These are phyloP conservation scores for Hylaea fasciaria DNA, from an alignment of 2,888 invertebrate genomes.

Conservation along the genomic window DNA sequence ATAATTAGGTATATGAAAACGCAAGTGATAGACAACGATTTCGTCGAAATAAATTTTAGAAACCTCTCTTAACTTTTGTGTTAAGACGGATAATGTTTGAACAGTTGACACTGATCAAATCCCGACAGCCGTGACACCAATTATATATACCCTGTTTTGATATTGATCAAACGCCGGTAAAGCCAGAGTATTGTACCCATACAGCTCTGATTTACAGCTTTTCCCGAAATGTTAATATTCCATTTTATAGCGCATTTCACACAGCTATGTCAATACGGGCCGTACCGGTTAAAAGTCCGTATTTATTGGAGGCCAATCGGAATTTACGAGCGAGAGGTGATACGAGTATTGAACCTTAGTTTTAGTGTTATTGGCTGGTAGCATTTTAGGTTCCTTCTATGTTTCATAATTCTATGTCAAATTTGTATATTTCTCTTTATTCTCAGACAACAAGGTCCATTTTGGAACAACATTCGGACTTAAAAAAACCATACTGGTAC, in stretches of 20 bases:
- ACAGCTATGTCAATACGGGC: conserved; percentile 50
- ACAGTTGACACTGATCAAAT: too few relatives aligned
- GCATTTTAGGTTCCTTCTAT: conserved; percentile 6
- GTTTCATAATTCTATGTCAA: background rate
- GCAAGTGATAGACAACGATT: too few relatives aligned
- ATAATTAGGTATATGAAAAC: too few relatives aligned
- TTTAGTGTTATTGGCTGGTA: conserved; percentile 15
- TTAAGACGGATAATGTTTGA: too few relatives aligned
- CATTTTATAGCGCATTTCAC: conserved; percentile 46
- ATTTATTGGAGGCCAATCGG: conserved; percentile 54
- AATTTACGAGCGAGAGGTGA: conserved; percentile 53
- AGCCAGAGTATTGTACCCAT: too few relatives aligned
- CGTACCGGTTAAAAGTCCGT: conserved; percentile 46
- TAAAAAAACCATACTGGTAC: too few relatives aligned
- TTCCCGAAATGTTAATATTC: conserved; percentile 39
- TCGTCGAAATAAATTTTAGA: too few relatives aligned
- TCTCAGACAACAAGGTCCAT: background rate
- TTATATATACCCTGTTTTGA: too few relatives aligned
- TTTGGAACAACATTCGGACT: too few relatives aligned
- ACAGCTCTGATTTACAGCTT: conserved; percentile 35
- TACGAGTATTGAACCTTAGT: conserved; percentile 46
- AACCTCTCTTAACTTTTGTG: too few relatives aligned
- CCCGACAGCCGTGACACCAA: too few relatives aligned
- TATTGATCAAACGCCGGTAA: too few relatives aligned
- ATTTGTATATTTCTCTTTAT: background rate